Percentiles rank a stretch among this genome's conserved stretches.
Conservation (phyloP, 2,113 vertebrate genomes). For the Mungos mungo region DNA sequence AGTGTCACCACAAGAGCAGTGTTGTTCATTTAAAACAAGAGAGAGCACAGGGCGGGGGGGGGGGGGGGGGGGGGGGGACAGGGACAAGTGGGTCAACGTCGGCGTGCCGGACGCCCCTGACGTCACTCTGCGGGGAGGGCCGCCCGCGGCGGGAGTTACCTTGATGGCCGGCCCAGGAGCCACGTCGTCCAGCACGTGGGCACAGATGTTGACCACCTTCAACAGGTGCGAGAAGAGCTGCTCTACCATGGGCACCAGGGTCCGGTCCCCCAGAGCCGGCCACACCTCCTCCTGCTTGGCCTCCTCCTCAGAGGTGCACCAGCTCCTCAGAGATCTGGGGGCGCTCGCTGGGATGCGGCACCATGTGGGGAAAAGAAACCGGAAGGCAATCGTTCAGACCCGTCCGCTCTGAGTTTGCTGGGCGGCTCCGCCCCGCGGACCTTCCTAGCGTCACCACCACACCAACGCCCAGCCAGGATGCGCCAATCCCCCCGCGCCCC, state of each 20-base stretch:
- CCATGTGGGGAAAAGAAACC: rapidly evolving
- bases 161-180: constrained; percentile 94
- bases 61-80: neutral
- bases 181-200: constrained; percentile 96
- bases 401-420: rapidly evolving
- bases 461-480: too few relatives aligned
- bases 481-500: too few relatives aligned
- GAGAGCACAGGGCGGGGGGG: too few relatives aligned
- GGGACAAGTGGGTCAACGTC: rapidly evolving
- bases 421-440: neutral
- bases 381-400: neutral
- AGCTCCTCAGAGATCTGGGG: constrained; percentile 93
- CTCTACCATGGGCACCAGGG: constrained; percentile 92
- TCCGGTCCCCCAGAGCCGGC: constrained; percentile 92
- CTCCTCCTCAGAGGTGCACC: constrained; percentile 94
- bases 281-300: constrained; percentile 93
- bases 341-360: constrained; percentile 88
- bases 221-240: constrained; percentile 96
- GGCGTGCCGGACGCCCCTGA: rapidly evolving
- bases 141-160: constrained; percentile 78
- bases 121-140: neutral
- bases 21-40: neutral
- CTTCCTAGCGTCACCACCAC: rapidly evolving
- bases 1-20: neutral
- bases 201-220: constrained; percentile 96